Base-by-base conservation (phyloP, 2,113 vertebrate genomes). In the Platysternon megacephalum region DNA sequence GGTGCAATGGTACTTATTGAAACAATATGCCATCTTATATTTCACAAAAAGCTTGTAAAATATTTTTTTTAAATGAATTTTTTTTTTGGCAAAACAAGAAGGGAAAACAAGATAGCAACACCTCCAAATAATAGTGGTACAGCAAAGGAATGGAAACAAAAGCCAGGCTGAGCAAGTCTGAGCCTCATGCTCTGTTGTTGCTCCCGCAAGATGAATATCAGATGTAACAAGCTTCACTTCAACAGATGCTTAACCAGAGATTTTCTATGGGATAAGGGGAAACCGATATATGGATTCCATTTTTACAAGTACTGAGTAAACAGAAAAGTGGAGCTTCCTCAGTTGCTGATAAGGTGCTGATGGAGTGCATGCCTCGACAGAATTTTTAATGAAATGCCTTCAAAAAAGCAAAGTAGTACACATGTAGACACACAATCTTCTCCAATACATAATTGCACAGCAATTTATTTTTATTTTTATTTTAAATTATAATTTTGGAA, bases 251-350 rank as follows among this genome's bases (percentile, higher is more conserved):
- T 97, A 97, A 95, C 79, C 84, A 94, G 87, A 96, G 79, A 96
- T 97, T 94, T 94, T 96, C 87, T 95, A 80, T 88, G 93, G 61
- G 93, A 96, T 98, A 97, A 94, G 85, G 52, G 90, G 46, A 85
- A 93, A 95, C 39, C 83, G 93, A 96, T 96, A 95, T 90, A 94
- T 88, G 29, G 35, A 95, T 96, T 93, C 81, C 87, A 88, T 94
- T 97, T 97, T 97, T 97, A 95, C 86, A 97, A 92, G 48, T 85
- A 87, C 93, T 95, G 93, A 96, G 94, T 79, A 87, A 97, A 91
- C 81, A 98, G 58, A 94, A 97, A 97, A 96, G 88, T 93, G 90
- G 88, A 97, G 90, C 95, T 97, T 91, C 88, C 80, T 89, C 51
- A 87, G 88, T 89, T 94, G 92, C 95, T 95, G 85, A 88, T 97